Conservation (phyloP, 2,113 vertebrate species). For the Microtus pennsylvanicus region DNA sequence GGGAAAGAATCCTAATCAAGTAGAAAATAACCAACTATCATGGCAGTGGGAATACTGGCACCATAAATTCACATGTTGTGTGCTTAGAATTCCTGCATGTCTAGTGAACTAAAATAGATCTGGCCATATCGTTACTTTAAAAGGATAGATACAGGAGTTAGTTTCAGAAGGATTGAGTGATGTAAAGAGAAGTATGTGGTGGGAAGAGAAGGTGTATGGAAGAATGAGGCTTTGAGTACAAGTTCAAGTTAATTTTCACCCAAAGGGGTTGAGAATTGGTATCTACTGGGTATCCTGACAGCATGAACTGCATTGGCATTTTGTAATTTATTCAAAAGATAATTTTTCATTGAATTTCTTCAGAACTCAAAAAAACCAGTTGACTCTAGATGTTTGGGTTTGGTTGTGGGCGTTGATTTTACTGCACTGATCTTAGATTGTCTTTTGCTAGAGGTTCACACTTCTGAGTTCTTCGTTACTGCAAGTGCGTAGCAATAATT, state of each 20-base stretch:
- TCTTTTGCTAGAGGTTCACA: background rate
- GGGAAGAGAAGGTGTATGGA: background rate
- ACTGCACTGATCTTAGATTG: background rate
- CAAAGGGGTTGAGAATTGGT: background rate
- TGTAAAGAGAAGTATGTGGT: background rate
- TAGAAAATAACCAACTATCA: background rate
- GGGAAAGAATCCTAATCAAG: background rate
- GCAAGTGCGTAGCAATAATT: background rate
- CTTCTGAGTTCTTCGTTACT: background rate
- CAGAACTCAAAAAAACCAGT: background rate
- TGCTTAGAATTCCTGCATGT: background rate
- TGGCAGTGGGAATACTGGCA: background rate
- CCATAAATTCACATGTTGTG: background rate
- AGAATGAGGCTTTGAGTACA: background rate
- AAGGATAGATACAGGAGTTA: background rate
- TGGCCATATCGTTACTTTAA: background rate
- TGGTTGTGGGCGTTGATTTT: too few species aligned
- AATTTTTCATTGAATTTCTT: background rate
- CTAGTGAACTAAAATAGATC: background rate
- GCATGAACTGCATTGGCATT: background rate
- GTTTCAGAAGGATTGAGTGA: background rate
- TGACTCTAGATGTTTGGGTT: background rate
- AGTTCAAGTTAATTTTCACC: background rate
- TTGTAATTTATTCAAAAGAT: background rate
- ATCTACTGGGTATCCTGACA: background rate